These are phyloP conservation scores for Notodonta ziczac DNA, from an alignment of 2,888 invertebrate species.

Conservation along the genomic window DNA sequence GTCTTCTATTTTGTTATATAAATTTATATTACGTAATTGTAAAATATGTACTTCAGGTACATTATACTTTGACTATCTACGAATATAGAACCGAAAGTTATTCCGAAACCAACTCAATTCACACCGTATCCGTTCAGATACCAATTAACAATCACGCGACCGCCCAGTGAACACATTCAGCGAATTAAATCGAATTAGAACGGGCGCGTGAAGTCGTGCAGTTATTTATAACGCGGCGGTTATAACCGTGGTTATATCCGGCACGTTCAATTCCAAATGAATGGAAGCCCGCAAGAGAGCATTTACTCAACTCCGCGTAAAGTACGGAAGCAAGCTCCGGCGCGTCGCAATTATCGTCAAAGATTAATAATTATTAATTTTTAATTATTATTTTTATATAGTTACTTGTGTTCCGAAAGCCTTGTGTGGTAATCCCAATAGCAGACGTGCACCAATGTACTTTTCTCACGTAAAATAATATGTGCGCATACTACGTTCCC, in stretches of 20 bases:
- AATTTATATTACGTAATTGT: too few relatives aligned
- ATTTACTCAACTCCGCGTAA: conserved; percentile 66
- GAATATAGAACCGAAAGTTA: conserved; percentile 1
- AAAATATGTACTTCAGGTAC: too few relatives aligned
- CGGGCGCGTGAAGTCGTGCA: conserved; percentile 57
- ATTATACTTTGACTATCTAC: neutral
- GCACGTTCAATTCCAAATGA: conserved; percentile 73
- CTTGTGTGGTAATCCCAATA: too few relatives aligned
- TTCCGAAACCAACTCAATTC: conserved; percentile 38
- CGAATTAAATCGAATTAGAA: conserved; percentile 57
- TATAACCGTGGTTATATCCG: conserved; percentile 60
- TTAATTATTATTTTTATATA: neutral
- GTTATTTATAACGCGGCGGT: conserved; percentile 63
- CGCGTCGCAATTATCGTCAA: conserved; percentile 67
- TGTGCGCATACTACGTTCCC: too few relatives aligned
- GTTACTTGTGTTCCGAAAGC: too few relatives aligned
- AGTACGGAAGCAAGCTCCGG: conserved; percentile 64
- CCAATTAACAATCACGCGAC: conserved; percentile 37
- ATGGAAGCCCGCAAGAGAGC: conserved; percentile 64
- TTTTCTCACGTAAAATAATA: too few relatives aligned
- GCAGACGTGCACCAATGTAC: too few relatives aligned
- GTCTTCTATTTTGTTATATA: too few relatives aligned
- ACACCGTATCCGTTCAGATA: neutral
- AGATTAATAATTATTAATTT: conserved; percentile 46
- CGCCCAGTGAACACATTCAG: conserved; percentile 59